Evolutionary conservation across 2,113 vertebrate genomes (phyloP).

Genomic region (Serilophus lunatus): DNA sequence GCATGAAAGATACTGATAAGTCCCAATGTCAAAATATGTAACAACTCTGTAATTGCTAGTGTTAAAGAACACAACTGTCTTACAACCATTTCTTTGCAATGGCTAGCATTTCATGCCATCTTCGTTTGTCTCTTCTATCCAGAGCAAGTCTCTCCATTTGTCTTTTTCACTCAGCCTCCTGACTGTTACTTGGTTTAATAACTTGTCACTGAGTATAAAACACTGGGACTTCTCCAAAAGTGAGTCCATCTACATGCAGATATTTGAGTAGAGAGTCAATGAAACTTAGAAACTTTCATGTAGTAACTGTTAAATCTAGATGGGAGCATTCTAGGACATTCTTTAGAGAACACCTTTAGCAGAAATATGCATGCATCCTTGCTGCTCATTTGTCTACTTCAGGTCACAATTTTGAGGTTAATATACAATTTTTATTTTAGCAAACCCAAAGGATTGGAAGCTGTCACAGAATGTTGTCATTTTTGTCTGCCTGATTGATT

Average conservation of each 20-base stretch:
- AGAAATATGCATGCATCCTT: not conserved
- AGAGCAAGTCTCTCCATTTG: not conserved
- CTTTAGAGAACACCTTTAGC: not conserved
- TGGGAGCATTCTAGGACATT: not conserved
- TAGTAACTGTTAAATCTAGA: not conserved
- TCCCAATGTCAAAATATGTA: not conserved
- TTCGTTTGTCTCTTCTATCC: not conserved
- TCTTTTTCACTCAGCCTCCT: not conserved
- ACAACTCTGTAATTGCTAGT: not conserved
- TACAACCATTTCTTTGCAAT: not conserved
- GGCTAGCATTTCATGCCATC: not conserved
- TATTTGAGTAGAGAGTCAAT: not conserved
- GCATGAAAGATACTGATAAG: not conserved
- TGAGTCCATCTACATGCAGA: not conserved
- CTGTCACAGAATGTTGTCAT: not conserved
- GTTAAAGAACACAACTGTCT: not conserved
- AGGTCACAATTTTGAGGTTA: constrained; percentile 4
- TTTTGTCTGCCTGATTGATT: constrained; percentile 54
- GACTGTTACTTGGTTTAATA: not conserved
- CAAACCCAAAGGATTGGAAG: constrained; percentile 45
- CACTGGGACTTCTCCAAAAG: not conserved
- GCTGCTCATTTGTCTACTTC: not conserved
- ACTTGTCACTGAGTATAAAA: not conserved
- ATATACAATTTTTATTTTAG: constrained; percentile 55
- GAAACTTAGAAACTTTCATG: not conserved